A percentile compares a stretch with the other conserved stretches of the same genome.
Conservation (phyloP, 2,888 invertebrate genomes). For the Abrostola triplasia region DNA sequence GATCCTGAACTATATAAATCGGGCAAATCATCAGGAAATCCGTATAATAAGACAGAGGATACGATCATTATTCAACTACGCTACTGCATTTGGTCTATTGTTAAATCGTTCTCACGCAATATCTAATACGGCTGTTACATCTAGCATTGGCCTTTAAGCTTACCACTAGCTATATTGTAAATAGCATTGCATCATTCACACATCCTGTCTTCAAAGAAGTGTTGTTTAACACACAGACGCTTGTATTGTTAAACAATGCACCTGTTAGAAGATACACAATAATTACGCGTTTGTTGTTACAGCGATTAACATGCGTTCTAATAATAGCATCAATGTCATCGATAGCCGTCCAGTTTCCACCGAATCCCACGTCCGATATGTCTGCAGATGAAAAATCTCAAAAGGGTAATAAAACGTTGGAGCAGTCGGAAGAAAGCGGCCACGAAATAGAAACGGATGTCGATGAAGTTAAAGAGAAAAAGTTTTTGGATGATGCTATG, state of each 20-base stretch:
- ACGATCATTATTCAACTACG: constrained; percentile 77
- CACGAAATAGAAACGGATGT: constrained; percentile 77
- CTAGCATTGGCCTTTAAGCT: constrained; percentile 18
- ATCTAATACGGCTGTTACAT: constrained; percentile 35
- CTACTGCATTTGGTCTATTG: constrained; percentile 64
- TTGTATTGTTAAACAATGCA: constrained; percentile 42
- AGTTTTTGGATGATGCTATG: constrained; percentile 81
- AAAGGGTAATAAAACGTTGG: constrained; percentile 73
- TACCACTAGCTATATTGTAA: constrained; percentile 9
- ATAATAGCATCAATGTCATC: constrained; percentile 63
- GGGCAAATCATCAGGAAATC: constrained; percentile 30
- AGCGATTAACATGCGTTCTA: constrained; percentile 68
- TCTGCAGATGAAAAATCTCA: constrained; percentile 77
- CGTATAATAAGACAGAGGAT: constrained; percentile 66
- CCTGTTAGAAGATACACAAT: constrained; percentile 18
- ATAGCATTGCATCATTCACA: constrained; percentile 19
- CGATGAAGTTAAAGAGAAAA: constrained; percentile 79
- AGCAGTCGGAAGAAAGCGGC: constrained; percentile 78
- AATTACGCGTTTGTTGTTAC: constrained; percentile 56
- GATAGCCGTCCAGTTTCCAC: constrained; percentile 70
- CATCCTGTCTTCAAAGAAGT: constrained; percentile 34
- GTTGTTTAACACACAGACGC: constrained; percentile 30
- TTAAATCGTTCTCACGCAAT: constrained; percentile 69
- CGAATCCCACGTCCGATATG: constrained; percentile 80
- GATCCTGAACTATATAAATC: constrained; percentile 28